Conservation (phyloP, 2,797 vertebrate species). For the Cynopterus sphinx region DNA sequence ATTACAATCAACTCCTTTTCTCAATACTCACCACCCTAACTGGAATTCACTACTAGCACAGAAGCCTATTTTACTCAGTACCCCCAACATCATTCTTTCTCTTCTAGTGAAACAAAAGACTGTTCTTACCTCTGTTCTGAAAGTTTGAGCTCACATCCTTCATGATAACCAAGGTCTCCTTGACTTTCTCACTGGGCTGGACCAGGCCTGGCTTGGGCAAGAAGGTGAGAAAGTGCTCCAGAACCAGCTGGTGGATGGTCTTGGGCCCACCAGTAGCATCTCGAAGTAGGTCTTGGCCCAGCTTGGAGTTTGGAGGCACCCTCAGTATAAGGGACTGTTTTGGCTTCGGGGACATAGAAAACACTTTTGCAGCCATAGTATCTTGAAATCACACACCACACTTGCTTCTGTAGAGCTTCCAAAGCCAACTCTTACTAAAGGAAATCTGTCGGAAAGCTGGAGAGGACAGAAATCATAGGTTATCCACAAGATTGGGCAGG, state of each 20-base stretch:
- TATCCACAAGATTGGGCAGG: neutral
- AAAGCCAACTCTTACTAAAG: conserved; percentile 14
- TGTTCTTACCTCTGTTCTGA: conserved; percentile 67
- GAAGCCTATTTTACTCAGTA: neutral
- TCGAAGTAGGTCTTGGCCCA: conserved; percentile 58
- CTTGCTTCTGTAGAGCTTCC: neutral
- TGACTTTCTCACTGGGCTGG: conserved; percentile 55
- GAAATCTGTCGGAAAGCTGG: conserved; percentile 19
- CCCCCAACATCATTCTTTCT: neutral
- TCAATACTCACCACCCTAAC: neutral
- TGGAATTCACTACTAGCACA: neutral
- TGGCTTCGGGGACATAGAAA: conserved; percentile 48
- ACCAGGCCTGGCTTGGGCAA: conserved; percentile 55
- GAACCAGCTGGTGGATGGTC: conserved; percentile 73
- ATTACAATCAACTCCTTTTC: neutral
- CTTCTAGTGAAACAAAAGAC: neutral
- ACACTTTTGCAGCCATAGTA: conserved; percentile 68
- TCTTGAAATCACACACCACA: conserved; percentile 35
- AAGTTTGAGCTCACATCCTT: conserved; percentile 58
- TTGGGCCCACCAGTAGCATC: conserved; percentile 60
- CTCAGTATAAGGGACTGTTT: conserved; percentile 70
- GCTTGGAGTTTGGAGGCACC: conserved; percentile 67
- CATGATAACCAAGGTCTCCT: conserved; percentile 64
- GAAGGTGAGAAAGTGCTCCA: conserved; percentile 74
- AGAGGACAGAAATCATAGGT: conserved; percentile 48